phyloP scores from a whole-genome alignment of 1,140 invertebrate species.

The Harpegnathos saltator region DNA sequence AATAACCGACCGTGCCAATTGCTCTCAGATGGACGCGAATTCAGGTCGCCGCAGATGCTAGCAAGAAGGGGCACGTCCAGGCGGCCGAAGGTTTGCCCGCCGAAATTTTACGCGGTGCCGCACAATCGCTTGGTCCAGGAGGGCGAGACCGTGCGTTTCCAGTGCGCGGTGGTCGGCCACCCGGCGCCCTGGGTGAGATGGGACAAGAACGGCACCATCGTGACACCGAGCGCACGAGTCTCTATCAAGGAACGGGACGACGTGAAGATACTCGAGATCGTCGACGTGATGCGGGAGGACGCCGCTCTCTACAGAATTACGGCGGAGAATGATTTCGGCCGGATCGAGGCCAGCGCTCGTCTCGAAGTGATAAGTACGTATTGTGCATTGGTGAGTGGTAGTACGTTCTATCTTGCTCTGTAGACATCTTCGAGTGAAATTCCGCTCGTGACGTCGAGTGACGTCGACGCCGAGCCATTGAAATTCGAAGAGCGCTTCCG shows the following conservation, averaged over 20 bases:
- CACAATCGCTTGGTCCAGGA: conserved; percentile 94
- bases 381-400: conserved; percentile 25
- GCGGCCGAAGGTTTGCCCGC: conserved; percentile 86
- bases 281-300: conserved; percentile 91
- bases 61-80: conserved; percentile 70
- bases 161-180: conserved; percentile 92
- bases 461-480: background rate
- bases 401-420: background rate
- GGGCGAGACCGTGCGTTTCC: conserved; percentile 92
- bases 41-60: conserved; percentile 74
- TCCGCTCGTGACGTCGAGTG: background rate
- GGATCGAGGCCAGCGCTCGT: conserved; percentile 92
- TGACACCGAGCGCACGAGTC: conserved; percentile 89
- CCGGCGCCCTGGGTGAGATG: conserved; percentile 92
- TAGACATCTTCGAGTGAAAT: too few species aligned
- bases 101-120: conserved; percentile 95
- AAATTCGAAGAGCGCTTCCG: too few species aligned
- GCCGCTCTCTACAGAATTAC: conserved; percentile 93
- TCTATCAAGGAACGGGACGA: conserved; percentile 92
- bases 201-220: conserved; percentile 91
- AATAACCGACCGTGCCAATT: background rate
- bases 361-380: conserved; percentile 91
- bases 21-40: conserved; percentile 77
- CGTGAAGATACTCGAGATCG: conserved; percentile 91
- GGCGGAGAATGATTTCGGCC: conserved; percentile 93